These are phyloP conservation scores for Oncorhynchus kisutch DNA, from an alignment of 2,113 vertebrate genomes.

Conservation along the genomic window DNA sequence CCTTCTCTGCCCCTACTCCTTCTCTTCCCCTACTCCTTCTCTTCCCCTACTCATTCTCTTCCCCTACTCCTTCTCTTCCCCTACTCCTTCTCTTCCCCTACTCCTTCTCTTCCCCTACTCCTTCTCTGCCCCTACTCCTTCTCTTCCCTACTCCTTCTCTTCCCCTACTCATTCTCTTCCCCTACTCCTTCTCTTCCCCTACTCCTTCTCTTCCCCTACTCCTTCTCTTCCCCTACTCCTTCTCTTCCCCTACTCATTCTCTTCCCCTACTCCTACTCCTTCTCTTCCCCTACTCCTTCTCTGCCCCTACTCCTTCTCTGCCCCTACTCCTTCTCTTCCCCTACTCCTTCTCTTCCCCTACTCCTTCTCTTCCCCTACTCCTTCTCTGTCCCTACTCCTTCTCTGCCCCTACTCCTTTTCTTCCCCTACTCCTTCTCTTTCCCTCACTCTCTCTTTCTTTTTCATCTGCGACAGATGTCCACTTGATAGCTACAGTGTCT, in stretches of 20 bases:
- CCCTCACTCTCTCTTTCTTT: constrained; percentile 9
- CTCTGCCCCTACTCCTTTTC: constrained; percentile 2
- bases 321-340: too few species aligned
- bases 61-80: too few species aligned
- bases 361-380: too few species aligned
- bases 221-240: background rate
- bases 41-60: rapidly evolving
- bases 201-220: background rate
- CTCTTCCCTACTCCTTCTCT: too few species aligned
- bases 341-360: too few species aligned
- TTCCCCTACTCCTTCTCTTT: background rate
- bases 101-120: rapidly evolving
- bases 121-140: too few species aligned
- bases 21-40: rapidly evolving
- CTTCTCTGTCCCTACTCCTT: constrained; percentile 36
- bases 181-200: too few species aligned
- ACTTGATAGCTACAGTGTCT: constrained; percentile 54
- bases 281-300: rapidly evolving
- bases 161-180: background rate
- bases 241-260: too few species aligned
- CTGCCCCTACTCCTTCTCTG: too few species aligned
- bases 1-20: background rate
- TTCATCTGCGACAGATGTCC: constrained; percentile 64
- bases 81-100: too few species aligned
- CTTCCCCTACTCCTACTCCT: background rate